phyloP scores from a whole-genome alignment of 2,113 vertebrate species.

The Panthera tigris region DNA sequence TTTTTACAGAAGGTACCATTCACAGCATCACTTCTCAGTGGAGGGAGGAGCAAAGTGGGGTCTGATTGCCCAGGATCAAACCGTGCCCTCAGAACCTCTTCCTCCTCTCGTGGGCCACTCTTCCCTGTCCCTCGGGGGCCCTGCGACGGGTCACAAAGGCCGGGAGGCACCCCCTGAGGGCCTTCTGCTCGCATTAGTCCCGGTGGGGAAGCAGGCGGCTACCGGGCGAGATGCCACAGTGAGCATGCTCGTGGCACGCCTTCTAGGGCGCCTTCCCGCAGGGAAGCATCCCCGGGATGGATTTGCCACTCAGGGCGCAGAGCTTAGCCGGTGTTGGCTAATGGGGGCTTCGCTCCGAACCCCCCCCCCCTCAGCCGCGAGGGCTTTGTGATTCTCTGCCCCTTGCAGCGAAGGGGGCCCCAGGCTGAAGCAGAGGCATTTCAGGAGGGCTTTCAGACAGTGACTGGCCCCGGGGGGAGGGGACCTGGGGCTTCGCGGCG shows the following conservation, averaged over 20 bases:
- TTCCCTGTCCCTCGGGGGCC: too few relatives aligned
- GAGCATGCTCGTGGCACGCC: fast-evolving
- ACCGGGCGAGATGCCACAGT: fast-evolving
- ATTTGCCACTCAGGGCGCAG: background rate
- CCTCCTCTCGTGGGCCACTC: background rate
- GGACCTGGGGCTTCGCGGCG: background rate
- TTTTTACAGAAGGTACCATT: background rate
- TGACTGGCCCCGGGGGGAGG: background rate
- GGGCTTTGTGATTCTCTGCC: background rate
- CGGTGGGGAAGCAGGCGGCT: fast-evolving
- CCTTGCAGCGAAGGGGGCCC: fast-evolving
- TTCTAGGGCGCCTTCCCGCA: fast-evolving
- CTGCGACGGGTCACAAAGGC: background rate
- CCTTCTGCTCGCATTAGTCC: background rate
- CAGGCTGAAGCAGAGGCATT: background rate
- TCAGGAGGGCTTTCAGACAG: background rate
- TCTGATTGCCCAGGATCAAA: background rate
- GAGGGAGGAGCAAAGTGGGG: background rate
- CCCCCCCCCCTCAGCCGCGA: fast-evolving
- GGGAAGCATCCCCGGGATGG: background rate
- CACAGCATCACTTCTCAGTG: background rate
- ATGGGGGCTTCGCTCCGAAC: background rate
- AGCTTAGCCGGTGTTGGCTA: background rate
- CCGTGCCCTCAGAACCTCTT: too few relatives aligned
- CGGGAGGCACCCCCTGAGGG: background rate